A percentile compares a stretch with the other conserved stretches of the same genome.
Evolutionary conservation across 53 echinoderm and acorn worm genomes (phyloP).

Genomic region (Paracentrotus lividus): DNA sequence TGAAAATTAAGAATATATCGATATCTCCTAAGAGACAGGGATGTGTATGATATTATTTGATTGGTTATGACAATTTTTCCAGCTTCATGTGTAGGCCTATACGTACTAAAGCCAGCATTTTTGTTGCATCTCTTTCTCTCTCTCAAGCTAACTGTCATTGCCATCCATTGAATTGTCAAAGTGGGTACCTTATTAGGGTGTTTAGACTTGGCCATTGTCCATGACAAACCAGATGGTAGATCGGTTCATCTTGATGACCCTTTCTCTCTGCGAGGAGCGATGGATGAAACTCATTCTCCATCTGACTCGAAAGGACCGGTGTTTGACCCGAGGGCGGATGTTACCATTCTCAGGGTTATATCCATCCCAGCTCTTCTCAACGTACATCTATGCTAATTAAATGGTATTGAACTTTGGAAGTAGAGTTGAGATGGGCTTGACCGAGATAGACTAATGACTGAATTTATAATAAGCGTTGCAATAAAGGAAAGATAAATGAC

Average conservation of each 20-base stretch:
- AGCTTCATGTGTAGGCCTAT: too few species aligned
- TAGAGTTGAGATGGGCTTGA: neutral
- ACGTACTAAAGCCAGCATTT: neutral
- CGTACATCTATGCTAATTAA: neutral
- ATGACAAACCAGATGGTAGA: constrained; percentile 61
- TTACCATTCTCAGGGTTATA: neutral
- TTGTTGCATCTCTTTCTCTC: neutral
- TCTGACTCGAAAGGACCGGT: neutral
- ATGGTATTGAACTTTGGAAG: neutral
- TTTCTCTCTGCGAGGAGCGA: neutral
- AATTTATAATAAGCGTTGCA: neutral
- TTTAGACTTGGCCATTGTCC: constrained; percentile 54
- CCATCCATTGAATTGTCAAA: constrained; percentile 57
- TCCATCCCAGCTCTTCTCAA: neutral
- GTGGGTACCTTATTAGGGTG: constrained; percentile 48
- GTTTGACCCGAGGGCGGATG: neutral
- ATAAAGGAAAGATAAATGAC: neutral
- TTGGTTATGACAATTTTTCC: too few species aligned
- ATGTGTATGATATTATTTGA: too few species aligned
- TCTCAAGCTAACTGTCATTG: constrained; percentile 28
- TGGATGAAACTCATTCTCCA: constrained; percentile 11
- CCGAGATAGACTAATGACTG: neutral
- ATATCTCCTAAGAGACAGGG: too few species aligned
- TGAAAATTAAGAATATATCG: too few species aligned
- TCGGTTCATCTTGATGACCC: constrained; percentile 44